Evolutionary conservation across 2,888 invertebrate genomes (phyloP).

Genomic region (Euzophera pinguis): DNA sequence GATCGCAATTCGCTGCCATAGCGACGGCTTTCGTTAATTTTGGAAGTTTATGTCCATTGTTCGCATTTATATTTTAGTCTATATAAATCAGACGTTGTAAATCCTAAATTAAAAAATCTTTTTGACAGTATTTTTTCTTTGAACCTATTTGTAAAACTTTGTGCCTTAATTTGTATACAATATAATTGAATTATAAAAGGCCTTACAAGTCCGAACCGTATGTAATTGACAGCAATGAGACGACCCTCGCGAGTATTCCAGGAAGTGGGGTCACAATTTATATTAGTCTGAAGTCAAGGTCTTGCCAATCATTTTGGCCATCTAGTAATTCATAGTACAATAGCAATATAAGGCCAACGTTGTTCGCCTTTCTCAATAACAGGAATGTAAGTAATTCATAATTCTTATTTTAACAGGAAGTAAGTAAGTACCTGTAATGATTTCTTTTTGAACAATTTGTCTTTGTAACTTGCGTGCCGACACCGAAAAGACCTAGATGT

Average conservation of each 20-base stretch:
- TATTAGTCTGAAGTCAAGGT: constrained; percentile 74
- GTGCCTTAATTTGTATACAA: background rate
- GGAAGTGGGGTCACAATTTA: constrained; percentile 74
- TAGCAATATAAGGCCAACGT: constrained; percentile 59
- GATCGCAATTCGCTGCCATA: constrained; percentile 18
- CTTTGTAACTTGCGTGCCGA: no score
- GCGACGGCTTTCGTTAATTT: background rate
- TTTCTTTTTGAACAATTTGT: no score
- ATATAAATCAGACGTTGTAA: background rate
- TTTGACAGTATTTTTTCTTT: background rate
- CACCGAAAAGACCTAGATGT: background rate
- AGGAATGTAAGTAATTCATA: constrained; percentile 5
- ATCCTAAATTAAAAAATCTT: no score
- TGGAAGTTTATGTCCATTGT: background rate
- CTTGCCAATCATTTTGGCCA: constrained; percentile 69
- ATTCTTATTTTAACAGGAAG: background rate
- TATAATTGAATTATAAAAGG: constrained; percentile 19
- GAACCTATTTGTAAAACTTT: background rate
- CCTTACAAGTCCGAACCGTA: constrained; percentile 47
- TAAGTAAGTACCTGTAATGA: background rate
- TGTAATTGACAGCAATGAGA: constrained; percentile 61
- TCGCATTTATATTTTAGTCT: background rate
- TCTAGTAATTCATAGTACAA: constrained; percentile 69
- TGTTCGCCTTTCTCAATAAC: constrained; percentile 48
- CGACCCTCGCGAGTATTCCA: constrained; percentile 59